These are phyloP conservation scores for Tokudaia tokunoshimensis DNA, from an alignment of 2,797 vertebrate species.

Conservation along the genomic window DNA sequence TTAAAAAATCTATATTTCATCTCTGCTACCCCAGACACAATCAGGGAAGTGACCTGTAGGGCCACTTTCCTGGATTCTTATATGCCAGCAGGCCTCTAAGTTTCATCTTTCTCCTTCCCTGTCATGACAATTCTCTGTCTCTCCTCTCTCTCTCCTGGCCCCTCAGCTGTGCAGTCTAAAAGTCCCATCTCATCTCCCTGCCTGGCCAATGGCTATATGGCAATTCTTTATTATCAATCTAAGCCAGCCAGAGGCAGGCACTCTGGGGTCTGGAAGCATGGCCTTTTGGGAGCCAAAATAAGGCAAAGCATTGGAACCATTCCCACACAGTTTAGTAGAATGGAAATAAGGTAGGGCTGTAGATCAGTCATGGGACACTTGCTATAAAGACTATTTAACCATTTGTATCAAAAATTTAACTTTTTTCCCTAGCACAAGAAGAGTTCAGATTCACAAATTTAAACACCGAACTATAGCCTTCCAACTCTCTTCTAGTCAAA, in stretches of 20 bases:
- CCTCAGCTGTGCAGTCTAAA: neutral
- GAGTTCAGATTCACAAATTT: constrained; percentile 38
- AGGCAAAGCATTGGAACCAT: neutral
- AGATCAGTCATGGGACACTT: neutral
- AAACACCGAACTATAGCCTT: neutral
- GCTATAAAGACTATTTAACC: neutral
- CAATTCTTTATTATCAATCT: neutral
- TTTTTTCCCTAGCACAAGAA: constrained; percentile 31
- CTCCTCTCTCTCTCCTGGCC: neutral
- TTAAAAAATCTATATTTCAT: too few species aligned
- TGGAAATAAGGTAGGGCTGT: neutral
- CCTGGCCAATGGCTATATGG: neutral
- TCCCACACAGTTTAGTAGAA: neutral
- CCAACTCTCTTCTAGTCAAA: constrained; percentile 44
- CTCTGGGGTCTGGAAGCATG: neutral
- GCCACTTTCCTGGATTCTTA: too few species aligned
- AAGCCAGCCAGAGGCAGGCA: neutral
- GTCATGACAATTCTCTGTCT: neutral
- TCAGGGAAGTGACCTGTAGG: neutral
- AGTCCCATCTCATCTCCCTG: neutral
- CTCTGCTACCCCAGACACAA: neutral
- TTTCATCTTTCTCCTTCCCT: neutral
- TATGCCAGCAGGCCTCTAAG: neutral
- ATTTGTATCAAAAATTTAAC: constrained; percentile 38
- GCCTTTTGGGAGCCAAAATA: neutral